Evolutionary conservation across 2,888 invertebrate species (phyloP), one percentile per base, ranked within the genome.

Genomic region (Lathronympha strigana): DNA sequence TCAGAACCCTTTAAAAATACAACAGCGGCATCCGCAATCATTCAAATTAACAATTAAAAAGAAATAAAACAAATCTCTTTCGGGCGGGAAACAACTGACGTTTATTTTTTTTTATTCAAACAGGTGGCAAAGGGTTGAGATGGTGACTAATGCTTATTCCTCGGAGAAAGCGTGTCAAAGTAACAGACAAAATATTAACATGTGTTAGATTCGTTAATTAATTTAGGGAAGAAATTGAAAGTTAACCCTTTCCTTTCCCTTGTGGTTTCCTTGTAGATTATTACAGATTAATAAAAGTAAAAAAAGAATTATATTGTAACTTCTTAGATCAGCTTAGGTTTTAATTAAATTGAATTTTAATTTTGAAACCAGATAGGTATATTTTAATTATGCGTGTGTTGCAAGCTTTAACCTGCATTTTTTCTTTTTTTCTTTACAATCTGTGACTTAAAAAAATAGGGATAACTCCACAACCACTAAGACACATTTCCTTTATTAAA

Each of bases 1-100:
- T 90, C 88, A 83, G 82, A 87, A 87, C 81, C 82, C 82, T 78
- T 79, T 74, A 80, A 82, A 82, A 83, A 79, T 74, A 75, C 73
- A 73, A 70, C 74, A 74, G 74, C 79, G 77, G 76, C 78, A 78
- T 79, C 80, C 80, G 72, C 78, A 76, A 73, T 75, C 77, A 74
- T 78, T 74, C 79, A 76, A 79, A 80, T 79, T 77, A 80, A 91
- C 90, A 92, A 92, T 92, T 92, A 92, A 91, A 92, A 91, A 90
- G 88, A 88, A 89, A 92, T 92, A 91, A 91, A 91, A 91, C 90
- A 91, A 91, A 92, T 91, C 90, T 81, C 79, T 77, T 79, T 77
- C 76, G 76, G 79, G 81, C 84, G 88, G 88, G 86, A 85, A 76
- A 80, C 91, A 91, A 90, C 90, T 89, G 91, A 85, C 88, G 87